Evolutionary conservation across 2,888 invertebrate genomes (phyloP).

Genomic region (Belgica antarctica): DNA sequence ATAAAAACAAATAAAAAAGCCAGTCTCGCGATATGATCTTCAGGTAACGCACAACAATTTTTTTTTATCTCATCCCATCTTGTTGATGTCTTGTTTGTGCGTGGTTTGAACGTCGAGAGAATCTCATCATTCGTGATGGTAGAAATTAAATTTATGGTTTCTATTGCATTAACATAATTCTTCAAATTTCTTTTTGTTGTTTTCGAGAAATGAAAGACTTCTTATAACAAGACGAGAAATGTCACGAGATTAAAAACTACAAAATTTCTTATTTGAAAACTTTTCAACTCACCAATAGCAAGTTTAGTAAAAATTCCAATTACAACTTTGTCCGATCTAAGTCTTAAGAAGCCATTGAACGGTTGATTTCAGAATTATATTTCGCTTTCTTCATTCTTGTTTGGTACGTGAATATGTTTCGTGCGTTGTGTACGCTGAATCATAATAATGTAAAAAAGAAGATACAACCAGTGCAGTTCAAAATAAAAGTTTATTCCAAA

Average conservation of each 20-base stretch:
- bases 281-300: no score
- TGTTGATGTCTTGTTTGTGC: conserved; percentile 38
- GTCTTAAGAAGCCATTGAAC: no score
- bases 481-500: no score
- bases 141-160: conserved; percentile 43
- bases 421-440: conserved; percentile 42
- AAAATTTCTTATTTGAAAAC: conserved; percentile 1
- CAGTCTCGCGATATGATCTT: background rate
- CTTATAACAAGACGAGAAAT: no score
- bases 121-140: conserved; percentile 34
- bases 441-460: conserved; percentile 23
- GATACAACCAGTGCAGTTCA: background rate
- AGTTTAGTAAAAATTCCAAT: no score
- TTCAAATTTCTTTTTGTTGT: background rate
- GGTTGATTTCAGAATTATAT: background rate
- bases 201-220: conserved; percentile 17
- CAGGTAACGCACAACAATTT: conserved; percentile 18
- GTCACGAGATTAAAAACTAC: no score
- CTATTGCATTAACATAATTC: conserved; percentile 37
- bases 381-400: conserved; percentile 1
- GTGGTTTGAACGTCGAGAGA: conserved; percentile 8
- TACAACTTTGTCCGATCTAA: no score
- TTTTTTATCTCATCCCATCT: conserved; percentile 23
- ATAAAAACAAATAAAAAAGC: background rate
- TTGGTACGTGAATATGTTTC: conserved; percentile 35